Conservation (phyloP, 1,140 invertebrate species). For the Macrobrachium nipponense region DNA sequence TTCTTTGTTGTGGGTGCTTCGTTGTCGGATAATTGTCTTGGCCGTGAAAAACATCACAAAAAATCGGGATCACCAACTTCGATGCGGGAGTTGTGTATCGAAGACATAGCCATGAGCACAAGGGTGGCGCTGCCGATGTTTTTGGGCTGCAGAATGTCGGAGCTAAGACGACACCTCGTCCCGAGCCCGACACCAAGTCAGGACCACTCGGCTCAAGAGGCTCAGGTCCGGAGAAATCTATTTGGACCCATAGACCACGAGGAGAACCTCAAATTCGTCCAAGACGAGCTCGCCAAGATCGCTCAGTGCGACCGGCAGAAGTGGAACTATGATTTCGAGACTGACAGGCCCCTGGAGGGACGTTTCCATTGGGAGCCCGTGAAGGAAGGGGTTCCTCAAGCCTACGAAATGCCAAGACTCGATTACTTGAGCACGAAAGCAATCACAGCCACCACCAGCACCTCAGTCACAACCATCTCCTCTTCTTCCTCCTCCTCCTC, state of each 20-base stretch:
- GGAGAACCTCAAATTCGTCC: conserved; percentile 69
- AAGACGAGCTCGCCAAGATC: conserved; percentile 69
- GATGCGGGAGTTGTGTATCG: conserved; percentile 37
- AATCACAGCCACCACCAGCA: conserved; percentile 16
- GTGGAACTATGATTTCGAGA: conserved; percentile 72
- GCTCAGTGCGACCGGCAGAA: conserved; percentile 68
- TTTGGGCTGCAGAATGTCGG: conserved; percentile 33
- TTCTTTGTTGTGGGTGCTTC: background rate
- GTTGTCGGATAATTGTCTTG: background rate
- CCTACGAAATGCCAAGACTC: conserved; percentile 54
- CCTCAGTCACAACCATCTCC: background rate
- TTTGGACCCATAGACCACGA: conserved; percentile 73
- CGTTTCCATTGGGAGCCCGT: conserved; percentile 56
- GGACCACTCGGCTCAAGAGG: conserved; percentile 53
- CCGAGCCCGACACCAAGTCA: conserved; percentile 14
- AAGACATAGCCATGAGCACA: conserved; percentile 41
- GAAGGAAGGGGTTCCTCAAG: conserved; percentile 39
- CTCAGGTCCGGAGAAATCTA: conserved; percentile 70
- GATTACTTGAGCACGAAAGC: background rate
- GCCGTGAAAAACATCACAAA: background rate
- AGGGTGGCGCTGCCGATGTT: conserved; percentile 17
- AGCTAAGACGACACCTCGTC: background rate
- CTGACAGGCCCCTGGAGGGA: conserved; percentile 67
- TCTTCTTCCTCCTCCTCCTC: background rate
- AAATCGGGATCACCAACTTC: background rate